Conservation (phyloP, 2,888 invertebrate species). For the Tridacna gigas region DNA sequence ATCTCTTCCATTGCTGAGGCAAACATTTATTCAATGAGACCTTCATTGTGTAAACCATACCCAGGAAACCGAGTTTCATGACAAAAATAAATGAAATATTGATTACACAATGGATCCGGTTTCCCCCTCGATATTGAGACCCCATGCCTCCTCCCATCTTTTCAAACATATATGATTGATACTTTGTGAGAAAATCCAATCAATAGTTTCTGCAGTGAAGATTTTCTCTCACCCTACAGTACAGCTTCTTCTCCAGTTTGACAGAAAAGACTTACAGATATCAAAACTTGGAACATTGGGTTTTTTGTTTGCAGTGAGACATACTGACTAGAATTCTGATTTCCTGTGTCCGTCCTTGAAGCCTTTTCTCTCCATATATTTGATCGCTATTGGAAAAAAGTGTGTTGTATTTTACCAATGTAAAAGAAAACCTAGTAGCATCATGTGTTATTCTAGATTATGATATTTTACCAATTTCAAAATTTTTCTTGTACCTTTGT, state of each 20-base stretch:
- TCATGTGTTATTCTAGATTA: background rate
- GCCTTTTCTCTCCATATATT: background rate
- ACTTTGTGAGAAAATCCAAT: conserved; percentile 19
- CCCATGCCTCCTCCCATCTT: background rate
- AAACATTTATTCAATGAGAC: too few species aligned
- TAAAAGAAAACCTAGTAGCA: background rate
- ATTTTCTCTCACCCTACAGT: conserved; percentile 9
- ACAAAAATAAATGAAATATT: too few species aligned
- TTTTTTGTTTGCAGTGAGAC: background rate
- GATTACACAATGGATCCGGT: too few species aligned
- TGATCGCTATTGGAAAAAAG: background rate
- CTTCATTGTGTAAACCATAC: too few species aligned
- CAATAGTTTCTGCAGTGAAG: conserved; percentile 27
- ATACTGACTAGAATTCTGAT: background rate
- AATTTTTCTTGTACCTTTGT: background rate
- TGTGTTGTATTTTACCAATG: background rate
- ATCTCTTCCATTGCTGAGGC: too few species aligned
- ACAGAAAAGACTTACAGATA: conserved; percentile 20
- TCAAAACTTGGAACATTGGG: conserved; percentile 19
- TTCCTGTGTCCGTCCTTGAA: background rate
- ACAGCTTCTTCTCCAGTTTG: conserved; percentile 9
- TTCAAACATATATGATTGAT: conserved; percentile 25
- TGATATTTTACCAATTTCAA: too few species aligned
- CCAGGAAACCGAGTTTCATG: too few species aligned
- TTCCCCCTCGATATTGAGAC: too few species aligned